Conservation (phyloP, 1,140 invertebrate genomes). For the Helicoverpa zea region DNA sequence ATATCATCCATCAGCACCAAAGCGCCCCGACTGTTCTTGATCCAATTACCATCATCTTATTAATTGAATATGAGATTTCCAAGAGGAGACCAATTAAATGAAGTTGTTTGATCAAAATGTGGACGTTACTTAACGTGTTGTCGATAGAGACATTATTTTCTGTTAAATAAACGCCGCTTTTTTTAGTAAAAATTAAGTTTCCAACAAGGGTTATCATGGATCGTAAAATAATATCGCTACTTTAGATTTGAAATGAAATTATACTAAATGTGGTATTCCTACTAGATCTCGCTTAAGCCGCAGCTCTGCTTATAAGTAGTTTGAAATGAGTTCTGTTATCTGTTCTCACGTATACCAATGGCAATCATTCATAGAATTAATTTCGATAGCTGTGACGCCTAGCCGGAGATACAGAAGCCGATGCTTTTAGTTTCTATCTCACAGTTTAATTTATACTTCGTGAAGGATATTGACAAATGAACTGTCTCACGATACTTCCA, state of each 20-base stretch:
- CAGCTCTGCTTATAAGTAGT: constrained; percentile 45
- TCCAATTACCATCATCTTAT: constrained; percentile 72
- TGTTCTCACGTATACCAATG: constrained; percentile 59
- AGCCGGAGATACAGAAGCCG: constrained; percentile 76
- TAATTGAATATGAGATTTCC: constrained; percentile 75
- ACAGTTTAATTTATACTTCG: constrained; percentile 71
- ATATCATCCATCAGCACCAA: constrained; percentile 61
- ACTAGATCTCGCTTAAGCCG: constrained; percentile 41
- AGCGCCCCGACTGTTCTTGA: constrained; percentile 50
- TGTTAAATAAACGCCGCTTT: constrained; percentile 70
- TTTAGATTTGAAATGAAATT: constrained; percentile 61
- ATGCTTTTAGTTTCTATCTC: constrained; percentile 82
- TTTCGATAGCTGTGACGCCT: constrained; percentile 82
- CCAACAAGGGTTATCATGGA: constrained; percentile 55
- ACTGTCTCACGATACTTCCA: constrained; percentile 60
- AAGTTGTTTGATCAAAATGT: constrained; percentile 75
- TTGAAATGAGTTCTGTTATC: constrained; percentile 54
- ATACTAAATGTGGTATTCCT: constrained; percentile 53
- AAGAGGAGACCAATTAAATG: constrained; percentile 73
- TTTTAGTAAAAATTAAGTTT: constrained; percentile 64
- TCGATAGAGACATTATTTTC: constrained; percentile 70
- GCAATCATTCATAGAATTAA: constrained; percentile 83
- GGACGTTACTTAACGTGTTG: constrained; percentile 72
- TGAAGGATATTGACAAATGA: constrained; percentile 70
- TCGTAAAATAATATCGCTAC: constrained; percentile 69